Evolutionary conservation across 2,888 invertebrate genomes (phyloP), one percentile per base, ranked within the genome.

Genomic region (Liposcelis brunnea): DNA sequence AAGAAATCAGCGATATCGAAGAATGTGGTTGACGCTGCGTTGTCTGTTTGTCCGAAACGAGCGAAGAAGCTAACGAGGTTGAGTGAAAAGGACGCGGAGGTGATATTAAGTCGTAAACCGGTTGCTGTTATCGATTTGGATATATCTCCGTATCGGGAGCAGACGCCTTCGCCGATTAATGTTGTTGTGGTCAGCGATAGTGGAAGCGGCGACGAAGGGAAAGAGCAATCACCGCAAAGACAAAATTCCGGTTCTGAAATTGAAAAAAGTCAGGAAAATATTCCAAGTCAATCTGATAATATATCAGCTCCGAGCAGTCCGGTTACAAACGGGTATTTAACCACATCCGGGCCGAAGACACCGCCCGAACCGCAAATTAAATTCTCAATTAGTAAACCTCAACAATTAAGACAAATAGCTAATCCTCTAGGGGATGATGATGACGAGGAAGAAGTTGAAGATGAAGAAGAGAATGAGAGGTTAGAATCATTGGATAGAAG

Each of bases 91-190:
- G 52, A 53, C 32, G 65, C 68, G 4, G 67, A 67, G 7, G 49
- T 50, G 45, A 49, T 57, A 14, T 51, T 55, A 37, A 71, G 71
- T 45, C 70, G 75, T 46, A 83, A 80, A 59, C 85, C 86, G 2
- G 79, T 85, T 7, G 86, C 85, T 15, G 82, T 86, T 47, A 86
- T 87, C 54, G 86, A 86, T 65, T 66, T 86, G 52, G 85, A 84
- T 57, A 75, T 81, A 52, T 85, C 85, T 47, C 87, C 86, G 6
- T 85, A 85, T 66, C 75, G 81, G 56, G 84, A 85, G 59, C 71
- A 84, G 49, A 78, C 79, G 11, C 82, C 83, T 7, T 81, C 83
- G 43, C 85, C 84, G 1, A 71, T 77, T 50, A 80, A 83, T 61
- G 72, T 87, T 1, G 87, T 89, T 57, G 77, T 87, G 44, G 67